Evolutionary conservation across 2,113 vertebrate species (phyloP).

Genomic region (Labeo rohita): DNA sequence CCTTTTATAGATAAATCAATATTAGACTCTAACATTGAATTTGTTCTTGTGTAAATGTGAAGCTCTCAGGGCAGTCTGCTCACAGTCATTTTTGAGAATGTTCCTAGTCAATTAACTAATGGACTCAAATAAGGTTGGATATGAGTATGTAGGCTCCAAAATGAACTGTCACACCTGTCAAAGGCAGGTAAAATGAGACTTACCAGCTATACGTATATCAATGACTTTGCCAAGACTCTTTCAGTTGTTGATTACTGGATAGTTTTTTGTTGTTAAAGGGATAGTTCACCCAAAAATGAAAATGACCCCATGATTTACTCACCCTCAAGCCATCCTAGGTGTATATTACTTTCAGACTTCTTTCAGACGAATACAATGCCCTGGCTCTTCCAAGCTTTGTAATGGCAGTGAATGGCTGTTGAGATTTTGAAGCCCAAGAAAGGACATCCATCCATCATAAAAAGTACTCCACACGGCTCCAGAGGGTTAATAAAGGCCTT

Average conservation of each 20-base stretch:
- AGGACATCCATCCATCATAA: too few species aligned
- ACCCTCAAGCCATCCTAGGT: too few species aligned
- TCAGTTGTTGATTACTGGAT: background rate
- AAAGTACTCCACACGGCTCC: too few species aligned
- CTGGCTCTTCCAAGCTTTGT: too few species aligned
- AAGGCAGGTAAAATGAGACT: background rate
- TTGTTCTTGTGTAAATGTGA: conserved; percentile 55
- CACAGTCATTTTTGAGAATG: conserved; percentile 35
- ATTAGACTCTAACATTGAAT: conserved; percentile 53
- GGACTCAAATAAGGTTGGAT: conserved; percentile 18
- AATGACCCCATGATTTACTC: background rate
- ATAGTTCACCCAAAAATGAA: background rate
- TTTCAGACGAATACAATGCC: too few species aligned
- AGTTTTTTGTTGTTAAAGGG: background rate
- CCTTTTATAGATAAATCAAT: conserved; percentile 62
- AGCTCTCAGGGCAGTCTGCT: conserved; percentile 34
- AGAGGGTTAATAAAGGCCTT: too few species aligned
- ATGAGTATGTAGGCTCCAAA: background rate
- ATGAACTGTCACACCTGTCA: background rate
- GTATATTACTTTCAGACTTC: too few species aligned
- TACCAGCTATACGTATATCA: background rate
- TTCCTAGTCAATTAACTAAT: conserved; percentile 35
- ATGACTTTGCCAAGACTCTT: background rate
- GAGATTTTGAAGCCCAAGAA: too few species aligned
- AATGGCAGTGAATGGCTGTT: too few species aligned